Percentiles rank a stretch among this genome's conserved stretches.
These are phyloP conservation scores for Heterodera filipjevi DNA, from an alignment of 2,888 invertebrate species.

Conservation along the genomic window DNA sequence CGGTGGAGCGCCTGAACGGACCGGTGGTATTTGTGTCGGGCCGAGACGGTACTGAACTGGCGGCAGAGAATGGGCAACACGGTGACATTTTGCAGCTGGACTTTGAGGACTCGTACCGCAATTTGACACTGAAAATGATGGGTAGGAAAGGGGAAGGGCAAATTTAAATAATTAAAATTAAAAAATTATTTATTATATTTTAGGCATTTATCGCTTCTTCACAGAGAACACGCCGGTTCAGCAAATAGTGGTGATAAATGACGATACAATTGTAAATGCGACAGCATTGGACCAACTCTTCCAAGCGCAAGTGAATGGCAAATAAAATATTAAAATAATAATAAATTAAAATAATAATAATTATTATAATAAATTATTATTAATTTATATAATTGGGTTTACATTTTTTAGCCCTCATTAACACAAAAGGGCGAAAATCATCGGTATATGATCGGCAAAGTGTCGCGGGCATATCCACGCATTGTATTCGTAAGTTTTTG, in stretches of 20 bases:
- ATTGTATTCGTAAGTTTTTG: conserved; percentile 48
- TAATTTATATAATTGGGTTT: too few species aligned
- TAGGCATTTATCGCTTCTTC: conserved; percentile 52
- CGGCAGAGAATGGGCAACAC: conserved; percentile 36
- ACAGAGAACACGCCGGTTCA: conserved; percentile 34
- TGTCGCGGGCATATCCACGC: conserved; percentile 62
- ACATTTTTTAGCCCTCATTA: not conserved
- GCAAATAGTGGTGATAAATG: conserved; percentile 48
- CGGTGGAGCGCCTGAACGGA: conserved; percentile 38
- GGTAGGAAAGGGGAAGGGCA: conserved; percentile 17
- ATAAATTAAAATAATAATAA: not conserved
- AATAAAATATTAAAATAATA: too few species aligned
- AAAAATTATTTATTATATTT: not conserved
- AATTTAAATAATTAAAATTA: not conserved
- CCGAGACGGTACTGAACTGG: conserved; percentile 38
- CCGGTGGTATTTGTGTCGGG: conserved; percentile 51
- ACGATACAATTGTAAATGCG: conserved; percentile 62
- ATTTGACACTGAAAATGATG: conserved; percentile 64
- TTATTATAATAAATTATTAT: too few species aligned
- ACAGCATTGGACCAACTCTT: conserved; percentile 47
- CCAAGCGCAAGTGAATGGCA: not conserved
- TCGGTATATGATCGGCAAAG: conserved; percentile 58
- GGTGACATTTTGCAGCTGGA: conserved; percentile 61
- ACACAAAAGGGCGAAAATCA: conserved; percentile 16
- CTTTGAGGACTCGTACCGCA: conserved; percentile 62